These are phyloP conservation scores for Darevskia nairensis DNA, from an alignment of 2,797 vertebrate species.

Conservation along the genomic window DNA sequence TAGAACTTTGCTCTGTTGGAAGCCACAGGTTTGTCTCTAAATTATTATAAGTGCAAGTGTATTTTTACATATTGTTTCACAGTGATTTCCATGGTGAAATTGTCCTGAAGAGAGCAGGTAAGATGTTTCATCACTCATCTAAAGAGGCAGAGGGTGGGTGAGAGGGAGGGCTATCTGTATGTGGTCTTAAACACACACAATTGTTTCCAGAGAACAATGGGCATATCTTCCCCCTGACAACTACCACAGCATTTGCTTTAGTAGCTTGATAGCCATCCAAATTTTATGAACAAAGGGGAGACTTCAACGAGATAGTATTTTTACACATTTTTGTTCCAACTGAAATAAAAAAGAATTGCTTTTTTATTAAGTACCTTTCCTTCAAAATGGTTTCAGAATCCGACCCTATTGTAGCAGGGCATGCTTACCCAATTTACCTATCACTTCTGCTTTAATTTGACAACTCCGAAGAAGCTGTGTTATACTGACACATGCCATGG, in stretches of 20 bases:
- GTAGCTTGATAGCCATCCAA: neutral
- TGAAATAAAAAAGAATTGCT: neutral
- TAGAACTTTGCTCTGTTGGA: neutral
- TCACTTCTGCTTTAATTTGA: neutral
- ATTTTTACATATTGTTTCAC: neutral
- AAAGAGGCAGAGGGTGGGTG: neutral
- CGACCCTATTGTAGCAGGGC: neutral
- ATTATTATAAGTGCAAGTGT: neutral
- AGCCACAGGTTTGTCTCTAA: neutral
- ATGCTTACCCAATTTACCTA: neutral
- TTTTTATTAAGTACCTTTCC: neutral
- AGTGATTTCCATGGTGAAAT: neutral
- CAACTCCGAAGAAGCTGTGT: no score
- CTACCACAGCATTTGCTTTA: neutral
- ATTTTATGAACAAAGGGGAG: neutral
- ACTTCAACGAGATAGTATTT: neutral
- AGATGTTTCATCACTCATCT: neutral
- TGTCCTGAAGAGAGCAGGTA: neutral
- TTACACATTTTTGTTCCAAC: neutral
- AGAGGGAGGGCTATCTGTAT: neutral
- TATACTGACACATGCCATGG: no score
- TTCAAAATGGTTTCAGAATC: neutral
- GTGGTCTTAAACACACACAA: neutral
- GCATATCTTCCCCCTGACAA: neutral
- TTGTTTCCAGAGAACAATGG: neutral